Base-by-base conservation (phyloP, 2,888 invertebrate species). In the Apamea anceps region DNA sequence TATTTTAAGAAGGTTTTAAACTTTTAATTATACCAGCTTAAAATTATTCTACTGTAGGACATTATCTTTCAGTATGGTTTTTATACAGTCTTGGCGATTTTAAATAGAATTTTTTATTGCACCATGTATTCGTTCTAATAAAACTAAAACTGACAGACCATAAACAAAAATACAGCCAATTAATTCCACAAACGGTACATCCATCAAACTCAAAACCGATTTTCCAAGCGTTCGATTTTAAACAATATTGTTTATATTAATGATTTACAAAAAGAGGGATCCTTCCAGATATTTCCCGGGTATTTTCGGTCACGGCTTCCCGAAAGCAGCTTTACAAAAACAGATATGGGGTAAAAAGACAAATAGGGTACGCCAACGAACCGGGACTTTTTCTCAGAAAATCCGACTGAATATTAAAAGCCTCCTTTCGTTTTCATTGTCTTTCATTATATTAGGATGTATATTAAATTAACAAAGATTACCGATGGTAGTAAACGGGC, bases 371-470 rank as follows among this genome's bases (percentile, higher is more conserved):
- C 84, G 85, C 75, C 87, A 89, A 88, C 86, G 89, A 91, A 87
- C 90, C 92, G 91, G 85, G 88, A 75, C 71, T 82, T 85, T 93
- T 93, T 91, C 90, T 84, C 77, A 79, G 76, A 79, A 91, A 92
- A 93, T 93, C 91, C 91, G 85, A 90, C 94, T 93, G 91, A 93
- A 93, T 94, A 94, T 95, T 94, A 93, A 94, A 94, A 91, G 91
- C 89, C 84, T 86, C 90, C 90, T 90, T 91, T 88, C 89, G 86
- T 93, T 93, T 92, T 91, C 90, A 92, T 88, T 86, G 89, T 85
- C 80, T 82, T 91, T 92, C 90, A 91, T 93, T 92, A 92, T 91
- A 91, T 91, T 90, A 89, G 86, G 87, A 88, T 91, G 91, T 90
- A 87, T 91, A 92, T 92, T 91, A 91, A 91, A 92, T 92, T 91